Evolutionary conservation across 2,113 vertebrate species (phyloP), one percentile per base, ranked within the genome.

Genomic region (Nymphicus hollandicus): DNA sequence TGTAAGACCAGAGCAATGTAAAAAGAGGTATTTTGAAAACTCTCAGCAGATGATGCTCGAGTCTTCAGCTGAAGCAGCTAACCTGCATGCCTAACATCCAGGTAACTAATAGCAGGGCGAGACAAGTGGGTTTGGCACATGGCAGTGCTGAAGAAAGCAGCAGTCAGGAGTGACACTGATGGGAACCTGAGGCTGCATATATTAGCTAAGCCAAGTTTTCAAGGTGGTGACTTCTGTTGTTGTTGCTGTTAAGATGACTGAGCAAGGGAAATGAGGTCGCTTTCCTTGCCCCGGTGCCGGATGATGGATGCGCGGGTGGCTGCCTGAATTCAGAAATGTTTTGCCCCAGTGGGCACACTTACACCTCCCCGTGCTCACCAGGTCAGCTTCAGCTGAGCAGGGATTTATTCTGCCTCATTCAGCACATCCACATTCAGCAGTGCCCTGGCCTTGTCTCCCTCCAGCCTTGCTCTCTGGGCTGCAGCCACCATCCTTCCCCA

Each of bases 121-220:
- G 86, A 37, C 19, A 56, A 41, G 19, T 0, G 22, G 25, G 14
- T 7, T 29, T 24, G 39, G 19, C 2, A 0, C 2, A 1, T 29
- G 69, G 39, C 53, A 52, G 58, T 29, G 49, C 78, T 89, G 39
- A 23, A 74, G 73, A 41, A 71, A 66, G 81, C 77, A 80, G 81
- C 24, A 27, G 49, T 28, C 61, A 74, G 82, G 17, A 93, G 60
- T 27, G 68, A 58, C 50, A 9, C 58, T 39, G 88, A 58, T 24
- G 31, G 46, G 47, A 88, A 60, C 44, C 37, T 70, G 88, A 73
- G 68, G 49, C n/a, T 70, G 81, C 41, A 41, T 68, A 2, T 17
- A 29, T 72, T 44, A 87, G 39, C 73, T 37, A 43, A 85, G 11
- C 41, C 56, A 72, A 39, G 61, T 37, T 91, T 91, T 69, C 3